phyloP scores from a whole-genome alignment of 2,113 vertebrate species.

The Melozone crissalis region DNA sequence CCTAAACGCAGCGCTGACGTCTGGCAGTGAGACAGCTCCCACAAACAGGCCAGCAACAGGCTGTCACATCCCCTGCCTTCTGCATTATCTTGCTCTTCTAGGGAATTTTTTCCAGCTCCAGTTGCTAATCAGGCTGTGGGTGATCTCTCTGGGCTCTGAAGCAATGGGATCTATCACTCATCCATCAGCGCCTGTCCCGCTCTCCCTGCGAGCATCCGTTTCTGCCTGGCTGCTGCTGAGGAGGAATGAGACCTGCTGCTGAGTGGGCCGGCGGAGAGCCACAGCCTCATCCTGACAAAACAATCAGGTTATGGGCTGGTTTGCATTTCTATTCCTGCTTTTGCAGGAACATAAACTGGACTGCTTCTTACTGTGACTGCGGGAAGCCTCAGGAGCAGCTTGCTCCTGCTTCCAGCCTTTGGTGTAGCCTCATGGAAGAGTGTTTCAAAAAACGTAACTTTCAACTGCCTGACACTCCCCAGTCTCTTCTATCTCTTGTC shows the following conservation, averaged over 20 bases:
- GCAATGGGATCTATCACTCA: background rate
- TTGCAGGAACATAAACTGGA: background rate
- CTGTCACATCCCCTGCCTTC: background rate
- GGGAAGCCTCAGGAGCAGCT: background rate
- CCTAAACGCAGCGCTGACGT: background rate
- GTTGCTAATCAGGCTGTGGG: slow-evolving; percentile 11
- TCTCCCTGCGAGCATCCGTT: background rate
- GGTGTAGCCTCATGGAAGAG: background rate
- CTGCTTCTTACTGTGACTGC: background rate
- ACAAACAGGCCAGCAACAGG: background rate
- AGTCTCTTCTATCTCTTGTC: background rate
- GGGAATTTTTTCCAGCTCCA: background rate
- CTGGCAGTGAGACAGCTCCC: background rate
- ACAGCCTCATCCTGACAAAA: background rate
- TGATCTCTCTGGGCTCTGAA: background rate
- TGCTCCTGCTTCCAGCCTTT: background rate
- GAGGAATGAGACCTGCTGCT: slow-evolving; percentile 4
- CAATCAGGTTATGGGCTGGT: background rate
- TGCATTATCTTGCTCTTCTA: background rate
- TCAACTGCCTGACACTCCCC: background rate
- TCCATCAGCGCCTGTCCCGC: background rate
- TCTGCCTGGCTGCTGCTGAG: background rate
- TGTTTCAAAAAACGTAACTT: slow-evolving; percentile 23
- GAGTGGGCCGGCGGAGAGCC: background rate
- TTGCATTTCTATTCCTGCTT: background rate